Conservation (phyloP, 2,797 vertebrate species). For the Girardinus metallicus region DNA sequence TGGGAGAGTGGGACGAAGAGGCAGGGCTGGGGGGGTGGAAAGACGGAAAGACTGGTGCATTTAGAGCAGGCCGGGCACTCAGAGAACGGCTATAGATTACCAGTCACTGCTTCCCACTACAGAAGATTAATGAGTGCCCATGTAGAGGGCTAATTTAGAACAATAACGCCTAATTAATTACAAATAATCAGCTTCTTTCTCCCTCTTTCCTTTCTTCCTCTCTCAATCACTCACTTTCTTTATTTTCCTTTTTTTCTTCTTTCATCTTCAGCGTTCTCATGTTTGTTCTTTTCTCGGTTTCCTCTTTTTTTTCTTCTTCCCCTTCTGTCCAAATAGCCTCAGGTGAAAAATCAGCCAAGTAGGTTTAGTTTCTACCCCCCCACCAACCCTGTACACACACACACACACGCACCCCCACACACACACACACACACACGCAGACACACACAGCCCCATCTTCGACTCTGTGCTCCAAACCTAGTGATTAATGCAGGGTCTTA, state of each 20-base stretch:
- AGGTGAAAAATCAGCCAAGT: conserved; percentile 77
- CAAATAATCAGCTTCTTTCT: conserved; percentile 90
- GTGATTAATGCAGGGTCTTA: conserved; percentile 83
- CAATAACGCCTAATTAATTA: conserved; percentile 98
- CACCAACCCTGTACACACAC: background rate
- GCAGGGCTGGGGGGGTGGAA: background rate
- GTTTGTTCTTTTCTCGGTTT: conserved; percentile 38
- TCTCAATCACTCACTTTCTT: conserved; percentile 55
- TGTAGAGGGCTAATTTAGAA: conserved; percentile 97
- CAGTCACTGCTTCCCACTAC: conserved; percentile 85
- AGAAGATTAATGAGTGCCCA: conserved; percentile 94
- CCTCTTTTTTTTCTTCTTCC: conserved; percentile 40
- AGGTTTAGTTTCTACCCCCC: conserved; percentile 48
- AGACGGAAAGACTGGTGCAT: conserved; percentile 69
- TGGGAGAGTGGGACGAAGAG: conserved; percentile 66
- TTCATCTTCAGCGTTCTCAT: conserved; percentile 28
- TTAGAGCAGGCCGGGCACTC: conserved; percentile 83
- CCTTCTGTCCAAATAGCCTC: conserved; percentile 70
- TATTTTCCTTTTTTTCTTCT: conserved; percentile 37
- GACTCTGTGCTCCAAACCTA: conserved; percentile 80
- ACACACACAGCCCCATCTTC: conserved; percentile 68
- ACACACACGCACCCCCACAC: background rate
- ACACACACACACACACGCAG: background rate
- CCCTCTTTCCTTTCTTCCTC: conserved; percentile 66
- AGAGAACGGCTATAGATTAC: conserved; percentile 93